These are phyloP conservation scores for Desmodus rotundus DNA, from an alignment of 2,113 vertebrate genomes.

Conservation along the genomic window DNA sequence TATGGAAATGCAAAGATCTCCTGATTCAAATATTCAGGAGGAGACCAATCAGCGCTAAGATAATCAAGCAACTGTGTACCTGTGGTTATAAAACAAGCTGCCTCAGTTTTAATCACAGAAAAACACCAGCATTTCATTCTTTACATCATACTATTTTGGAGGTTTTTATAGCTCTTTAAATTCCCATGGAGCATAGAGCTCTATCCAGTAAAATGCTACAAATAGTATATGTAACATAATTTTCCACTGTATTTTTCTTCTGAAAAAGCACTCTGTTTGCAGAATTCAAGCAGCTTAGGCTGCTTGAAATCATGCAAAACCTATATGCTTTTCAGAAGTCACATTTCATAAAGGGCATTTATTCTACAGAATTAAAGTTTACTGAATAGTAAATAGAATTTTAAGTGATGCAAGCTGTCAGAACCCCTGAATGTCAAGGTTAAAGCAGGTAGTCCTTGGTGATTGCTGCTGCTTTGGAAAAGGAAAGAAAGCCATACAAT, in stretches of 20 bases:
- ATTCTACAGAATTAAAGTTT: conserved; percentile 52
- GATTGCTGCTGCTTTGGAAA: not conserved
- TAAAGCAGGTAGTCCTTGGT: not conserved
- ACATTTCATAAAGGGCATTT: conserved; percentile 40
- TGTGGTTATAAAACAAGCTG: not conserved
- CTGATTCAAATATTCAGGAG: not conserved
- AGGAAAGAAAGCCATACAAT: not conserved
- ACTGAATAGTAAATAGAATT: conserved; percentile 44
- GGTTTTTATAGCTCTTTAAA: conserved; percentile 1
- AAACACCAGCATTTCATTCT: not conserved
- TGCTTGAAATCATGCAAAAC: not conserved
- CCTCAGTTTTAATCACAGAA: not conserved
- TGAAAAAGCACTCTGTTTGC: not conserved
- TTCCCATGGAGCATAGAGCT: not conserved
- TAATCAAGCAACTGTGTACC: not conserved
- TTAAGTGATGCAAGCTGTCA: conserved; percentile 22
- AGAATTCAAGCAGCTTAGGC: not conserved
- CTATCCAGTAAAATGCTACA: not conserved
- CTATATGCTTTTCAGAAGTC: conserved; percentile 38
- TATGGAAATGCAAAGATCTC: not conserved
- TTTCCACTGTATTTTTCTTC: not conserved
- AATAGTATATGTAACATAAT: conserved; percentile 15
- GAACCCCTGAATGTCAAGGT: conserved; percentile 20
- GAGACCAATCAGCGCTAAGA: not conserved
- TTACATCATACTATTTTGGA: conserved; percentile 4